Conservation (phyloP, 2,797 vertebrate species). For the Balearica regulorum region DNA sequence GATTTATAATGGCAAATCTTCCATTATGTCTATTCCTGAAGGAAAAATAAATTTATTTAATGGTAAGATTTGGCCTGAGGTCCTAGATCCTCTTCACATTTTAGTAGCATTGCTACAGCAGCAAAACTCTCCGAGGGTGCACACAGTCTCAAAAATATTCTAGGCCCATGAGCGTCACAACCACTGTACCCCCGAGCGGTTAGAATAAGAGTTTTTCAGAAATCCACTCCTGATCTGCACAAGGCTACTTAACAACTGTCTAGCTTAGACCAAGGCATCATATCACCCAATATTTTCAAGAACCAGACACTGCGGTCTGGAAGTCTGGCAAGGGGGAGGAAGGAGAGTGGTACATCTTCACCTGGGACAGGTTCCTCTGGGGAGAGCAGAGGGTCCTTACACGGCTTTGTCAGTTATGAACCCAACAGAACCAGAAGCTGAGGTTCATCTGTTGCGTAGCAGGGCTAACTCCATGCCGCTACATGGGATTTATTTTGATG, state of each 20-base stretch:
- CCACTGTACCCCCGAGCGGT: not conserved
- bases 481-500: not conserved
- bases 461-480: not conserved
- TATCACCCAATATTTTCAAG: not conserved
- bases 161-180: not conserved
- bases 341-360: not conserved
- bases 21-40: not conserved
- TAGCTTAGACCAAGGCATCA: not conserved
- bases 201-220: not conserved
- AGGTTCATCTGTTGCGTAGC: fast-evolving
- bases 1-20: not conserved
- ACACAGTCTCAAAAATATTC: not conserved
- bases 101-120: not conserved
- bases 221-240: not conserved
- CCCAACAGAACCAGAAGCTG: not conserved
- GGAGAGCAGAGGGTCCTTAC: not conserved
- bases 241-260: not conserved
- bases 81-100: not conserved
- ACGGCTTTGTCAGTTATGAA: not conserved
- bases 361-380: not conserved
- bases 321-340: not conserved
- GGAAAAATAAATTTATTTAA: not conserved
- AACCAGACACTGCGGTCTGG: not conserved
- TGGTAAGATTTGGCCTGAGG: not conserved
- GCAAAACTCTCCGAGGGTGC: not conserved